Evolutionary conservation across 2,797 vertebrate genomes (phyloP), one percentile per base, ranked within the genome.

Genomic region (Selene dorsalis): DNA sequence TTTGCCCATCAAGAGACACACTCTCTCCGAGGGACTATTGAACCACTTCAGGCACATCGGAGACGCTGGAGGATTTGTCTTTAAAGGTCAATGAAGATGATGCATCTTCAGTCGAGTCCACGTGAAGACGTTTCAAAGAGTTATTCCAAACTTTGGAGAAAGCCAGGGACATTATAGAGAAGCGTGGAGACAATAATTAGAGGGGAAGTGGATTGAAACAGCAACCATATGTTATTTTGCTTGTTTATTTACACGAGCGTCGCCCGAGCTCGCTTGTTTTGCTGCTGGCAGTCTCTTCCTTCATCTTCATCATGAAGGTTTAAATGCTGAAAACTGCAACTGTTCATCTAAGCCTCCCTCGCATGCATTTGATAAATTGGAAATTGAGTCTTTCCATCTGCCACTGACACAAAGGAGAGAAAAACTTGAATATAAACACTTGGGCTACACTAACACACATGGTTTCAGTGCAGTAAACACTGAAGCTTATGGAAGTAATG

Each of bases 81-180:
- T 87, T 83, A 91, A 90, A 93, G 84, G 84, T 88, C 84, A 90
- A 78, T 83, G 75, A 79, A 84, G 80, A 88, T 89, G 83, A 86
- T 73, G 45, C 74, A 82, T 32, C 55, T 56, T 77, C 57, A 22
- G 58, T 52, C 3, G 2, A 63, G 60, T 82, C 69, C 56, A 68
- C 58, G 58, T 60, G 69, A 52, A 71, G 76, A 83, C 45, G 60
- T 80, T 83, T 65, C 55, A 39, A 66, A 58, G 74, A 75, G 28
- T 53, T 70, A 48, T 26, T 76, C 35, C 30, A 55, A 82, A 77
- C 67, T 75, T 77, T 35, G 58, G 57, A 66, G 63, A 30, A 82
- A 59, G 57, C 53, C 2, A 24, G 17, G 22, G 56, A 30, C 12
- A 32, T 50, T 57, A 57, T 32, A 73, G 48, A 84, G 63, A 67